Percentiles rank a stretch among this genome's conserved stretches.
Conservation (phyloP, 1,140 invertebrate species). For the Metaphire vulgaris region DNA sequence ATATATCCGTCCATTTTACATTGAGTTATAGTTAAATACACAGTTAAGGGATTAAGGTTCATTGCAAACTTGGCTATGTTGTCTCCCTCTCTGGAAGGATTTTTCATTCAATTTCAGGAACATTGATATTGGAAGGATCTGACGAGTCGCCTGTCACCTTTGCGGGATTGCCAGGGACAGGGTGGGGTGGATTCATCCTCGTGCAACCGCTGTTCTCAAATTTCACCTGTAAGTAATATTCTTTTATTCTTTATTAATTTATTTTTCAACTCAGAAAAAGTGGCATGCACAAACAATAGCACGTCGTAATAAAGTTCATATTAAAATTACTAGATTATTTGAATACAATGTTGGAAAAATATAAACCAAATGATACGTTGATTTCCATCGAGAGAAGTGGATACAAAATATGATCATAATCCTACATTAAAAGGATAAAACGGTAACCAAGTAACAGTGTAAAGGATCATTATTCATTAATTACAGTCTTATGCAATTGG, state of each 20-base stretch:
- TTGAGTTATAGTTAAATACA: not conserved
- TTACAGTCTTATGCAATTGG: no score
- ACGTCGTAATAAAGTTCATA: no score
- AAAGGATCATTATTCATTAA: no score
- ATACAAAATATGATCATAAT: not conserved
- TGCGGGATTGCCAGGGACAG: not conserved
- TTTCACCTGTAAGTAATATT: not conserved
- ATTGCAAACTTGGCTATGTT: not conserved
- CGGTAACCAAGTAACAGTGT: no score
- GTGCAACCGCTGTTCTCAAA: not conserved
- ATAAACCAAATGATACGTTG: no score
- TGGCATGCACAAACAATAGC: no score
- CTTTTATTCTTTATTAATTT: not conserved
- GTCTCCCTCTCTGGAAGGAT: not conserved
- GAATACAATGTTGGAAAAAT: no score
- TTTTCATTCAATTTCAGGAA: not conserved
- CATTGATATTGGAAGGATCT: not conserved
- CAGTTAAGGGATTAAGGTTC: not conserved
- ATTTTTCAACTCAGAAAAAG: not conserved
- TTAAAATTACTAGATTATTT: no score
- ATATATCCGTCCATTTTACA: not conserved
- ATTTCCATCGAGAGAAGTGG: not conserved
- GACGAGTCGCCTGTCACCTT: not conserved
- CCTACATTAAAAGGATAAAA: no score
- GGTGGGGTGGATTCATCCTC: not conserved